Evolutionary conservation across 2,113 vertebrate genomes (phyloP).

Genomic region (Tyto alba): DNA sequence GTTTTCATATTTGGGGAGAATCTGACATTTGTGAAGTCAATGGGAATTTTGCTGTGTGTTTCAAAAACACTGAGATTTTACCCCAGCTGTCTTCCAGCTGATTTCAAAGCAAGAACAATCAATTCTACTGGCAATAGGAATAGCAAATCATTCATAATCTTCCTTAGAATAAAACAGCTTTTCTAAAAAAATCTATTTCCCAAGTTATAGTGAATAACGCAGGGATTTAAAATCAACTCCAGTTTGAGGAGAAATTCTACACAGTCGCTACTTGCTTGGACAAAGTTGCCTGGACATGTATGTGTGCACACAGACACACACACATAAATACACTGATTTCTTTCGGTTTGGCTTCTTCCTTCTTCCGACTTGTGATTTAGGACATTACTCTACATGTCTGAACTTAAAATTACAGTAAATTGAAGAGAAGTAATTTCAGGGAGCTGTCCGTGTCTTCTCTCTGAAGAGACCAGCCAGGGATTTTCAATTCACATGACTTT

Average conservation of each 20-base stretch:
- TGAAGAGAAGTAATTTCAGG: background rate
- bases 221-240: background rate
- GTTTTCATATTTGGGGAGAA: background rate
- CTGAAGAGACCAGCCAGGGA: background rate
- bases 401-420: background rate
- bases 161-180: background rate
- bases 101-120: background rate
- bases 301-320: background rate
- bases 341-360: background rate
- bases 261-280: background rate
- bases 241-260: background rate
- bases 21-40: background rate
- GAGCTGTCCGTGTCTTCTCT: background rate
- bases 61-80: background rate
- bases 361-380: background rate
- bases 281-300: background rate
- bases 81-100: background rate
- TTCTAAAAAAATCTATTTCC: background rate
- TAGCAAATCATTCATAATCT: background rate
- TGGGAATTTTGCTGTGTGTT: background rate
- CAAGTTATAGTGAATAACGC: background rate
- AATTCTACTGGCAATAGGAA: background rate
- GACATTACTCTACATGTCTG: background rate
- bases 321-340: background rate
- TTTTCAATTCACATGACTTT: background rate